A percentile compares a stretch with the other conserved stretches of the same genome.
These are phyloP conservation scores for Philereme vetulata DNA, from an alignment of 2,888 invertebrate genomes.

Conservation along the genomic window DNA sequence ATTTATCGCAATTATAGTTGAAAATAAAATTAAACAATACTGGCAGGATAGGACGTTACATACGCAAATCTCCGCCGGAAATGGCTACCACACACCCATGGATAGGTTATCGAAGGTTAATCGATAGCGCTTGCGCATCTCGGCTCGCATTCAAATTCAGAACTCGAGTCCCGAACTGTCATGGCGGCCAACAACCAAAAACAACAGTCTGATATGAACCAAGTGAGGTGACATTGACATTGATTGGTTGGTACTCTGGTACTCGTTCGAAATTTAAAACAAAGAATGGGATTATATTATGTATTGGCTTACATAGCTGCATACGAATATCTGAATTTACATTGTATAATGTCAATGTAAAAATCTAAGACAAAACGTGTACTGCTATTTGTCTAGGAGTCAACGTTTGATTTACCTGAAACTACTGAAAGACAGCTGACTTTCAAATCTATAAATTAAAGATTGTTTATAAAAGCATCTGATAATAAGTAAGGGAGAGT, in stretches of 20 bases:
- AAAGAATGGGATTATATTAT: slow-evolving; percentile 42
- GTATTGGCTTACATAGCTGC: slow-evolving; percentile 28
- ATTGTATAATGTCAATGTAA: slow-evolving; percentile 22
- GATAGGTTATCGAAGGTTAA: slow-evolving; percentile 72
- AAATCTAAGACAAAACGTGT: background rate
- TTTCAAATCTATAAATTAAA: too few species aligned
- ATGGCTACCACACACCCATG: slow-evolving; percentile 53
- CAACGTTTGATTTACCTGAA: too few species aligned
- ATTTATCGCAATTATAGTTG: slow-evolving; percentile 42
- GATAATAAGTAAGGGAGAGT: too few species aligned
- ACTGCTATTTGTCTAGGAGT: background rate
- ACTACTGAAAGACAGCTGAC: too few species aligned
- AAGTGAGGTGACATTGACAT: slow-evolving; percentile 69
- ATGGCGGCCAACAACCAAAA: slow-evolving; percentile 70
- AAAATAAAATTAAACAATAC: slow-evolving; percentile 41
- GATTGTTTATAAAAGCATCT: too few species aligned
- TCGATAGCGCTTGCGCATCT: slow-evolving; percentile 77
- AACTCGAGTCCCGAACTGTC: slow-evolving; percentile 62
- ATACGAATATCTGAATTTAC: slow-evolving; percentile 29
- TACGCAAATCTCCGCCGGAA: slow-evolving; percentile 64
- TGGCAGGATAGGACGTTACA: slow-evolving; percentile 56
- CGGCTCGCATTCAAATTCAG: slow-evolving; percentile 79
- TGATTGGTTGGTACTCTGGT: slow-evolving; percentile 62
- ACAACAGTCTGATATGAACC: slow-evolving; percentile 56
- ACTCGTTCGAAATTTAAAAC: slow-evolving; percentile 51